These are phyloP conservation scores for Gopherus flavomarginatus DNA, from an alignment of 2,113 vertebrate species.

Conservation along the genomic window DNA sequence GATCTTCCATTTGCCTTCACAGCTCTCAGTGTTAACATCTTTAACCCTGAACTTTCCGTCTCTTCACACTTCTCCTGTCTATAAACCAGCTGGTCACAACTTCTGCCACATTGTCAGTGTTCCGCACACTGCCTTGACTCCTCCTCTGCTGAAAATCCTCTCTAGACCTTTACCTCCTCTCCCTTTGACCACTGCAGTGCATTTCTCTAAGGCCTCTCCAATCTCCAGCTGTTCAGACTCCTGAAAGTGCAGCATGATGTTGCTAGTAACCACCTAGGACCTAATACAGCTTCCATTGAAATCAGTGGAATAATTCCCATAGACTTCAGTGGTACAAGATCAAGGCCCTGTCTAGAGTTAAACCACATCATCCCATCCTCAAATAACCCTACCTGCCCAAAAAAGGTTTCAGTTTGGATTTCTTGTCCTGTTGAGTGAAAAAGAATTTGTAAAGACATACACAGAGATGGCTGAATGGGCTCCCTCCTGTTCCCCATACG, in stretches of 20 bases:
- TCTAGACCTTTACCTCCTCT: background rate
- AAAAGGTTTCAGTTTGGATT: background rate
- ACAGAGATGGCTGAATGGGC: background rate
- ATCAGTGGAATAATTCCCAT: background rate
- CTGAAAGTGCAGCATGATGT: background rate
- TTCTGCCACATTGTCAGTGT: background rate
- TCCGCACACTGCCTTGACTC: background rate
- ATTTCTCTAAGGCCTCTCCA: background rate
- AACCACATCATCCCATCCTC: background rate
- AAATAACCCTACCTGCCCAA: background rate
- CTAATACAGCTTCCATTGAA: background rate
- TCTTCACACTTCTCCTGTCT: background rate
- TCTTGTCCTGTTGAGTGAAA: background rate
- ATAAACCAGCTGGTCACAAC: background rate
- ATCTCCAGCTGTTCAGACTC: background rate
- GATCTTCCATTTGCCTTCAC: background rate
- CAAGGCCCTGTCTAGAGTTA: background rate
- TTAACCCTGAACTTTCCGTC: background rate
- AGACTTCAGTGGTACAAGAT: background rate
- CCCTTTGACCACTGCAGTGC: background rate
- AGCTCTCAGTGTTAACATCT: background rate
- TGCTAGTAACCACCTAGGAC: background rate
- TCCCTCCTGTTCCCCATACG: background rate
- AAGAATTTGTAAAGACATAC: background rate
- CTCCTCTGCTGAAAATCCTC: background rate